phyloP scores from a whole-genome alignment of 92 coral and sea anemone species.

The Epizoanthus rinbou region DNA sequence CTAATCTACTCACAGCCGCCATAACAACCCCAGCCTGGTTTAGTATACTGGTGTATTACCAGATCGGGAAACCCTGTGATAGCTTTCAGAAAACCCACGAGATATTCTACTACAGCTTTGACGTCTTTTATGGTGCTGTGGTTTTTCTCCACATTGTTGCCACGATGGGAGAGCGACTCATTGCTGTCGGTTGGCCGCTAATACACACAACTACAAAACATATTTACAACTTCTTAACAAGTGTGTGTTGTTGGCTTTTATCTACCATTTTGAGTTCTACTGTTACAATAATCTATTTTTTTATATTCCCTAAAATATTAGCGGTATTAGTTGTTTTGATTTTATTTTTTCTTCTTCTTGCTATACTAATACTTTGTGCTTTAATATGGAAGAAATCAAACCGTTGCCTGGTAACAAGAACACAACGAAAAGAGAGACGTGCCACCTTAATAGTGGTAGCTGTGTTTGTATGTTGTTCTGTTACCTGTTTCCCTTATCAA shows the following conservation, averaged over 20 bases:
- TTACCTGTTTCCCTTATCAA: conserved; percentile 7
- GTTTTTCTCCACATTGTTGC: conserved; percentile 17
- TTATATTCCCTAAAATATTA: conserved; percentile 2
- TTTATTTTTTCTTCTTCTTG: conserved; percentile 24
- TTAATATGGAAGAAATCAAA: background rate
- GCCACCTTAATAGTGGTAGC: background rate
- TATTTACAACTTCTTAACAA: conserved; percentile 4
- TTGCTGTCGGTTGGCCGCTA: conserved; percentile 4
- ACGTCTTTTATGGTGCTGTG: conserved; percentile 1
- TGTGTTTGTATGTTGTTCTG: background rate
- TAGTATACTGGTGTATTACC: background rate
- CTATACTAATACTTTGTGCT: conserved; percentile 11
- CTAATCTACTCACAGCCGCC: conserved; percentile 1
- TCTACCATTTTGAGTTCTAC: background rate
- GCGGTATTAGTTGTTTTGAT: background rate
- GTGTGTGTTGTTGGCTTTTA: conserved; percentile 6
- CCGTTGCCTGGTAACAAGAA: conserved; percentile 4
- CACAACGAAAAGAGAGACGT: conserved; percentile 17
- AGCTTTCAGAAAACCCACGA: conserved; percentile 14
- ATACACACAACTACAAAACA: conserved; percentile 1
- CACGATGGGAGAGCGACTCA: background rate
- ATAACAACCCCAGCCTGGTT: conserved; percentile 8
- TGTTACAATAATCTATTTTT: background rate
- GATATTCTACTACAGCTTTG: conserved; percentile 29
- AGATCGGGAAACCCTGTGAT: conserved; percentile 12